A percentile compares a stretch with the other conserved stretches of the same genome.
Evolutionary conservation across 1,140 invertebrate genomes (phyloP).

Genomic region (Bombus sylvicola): DNA sequence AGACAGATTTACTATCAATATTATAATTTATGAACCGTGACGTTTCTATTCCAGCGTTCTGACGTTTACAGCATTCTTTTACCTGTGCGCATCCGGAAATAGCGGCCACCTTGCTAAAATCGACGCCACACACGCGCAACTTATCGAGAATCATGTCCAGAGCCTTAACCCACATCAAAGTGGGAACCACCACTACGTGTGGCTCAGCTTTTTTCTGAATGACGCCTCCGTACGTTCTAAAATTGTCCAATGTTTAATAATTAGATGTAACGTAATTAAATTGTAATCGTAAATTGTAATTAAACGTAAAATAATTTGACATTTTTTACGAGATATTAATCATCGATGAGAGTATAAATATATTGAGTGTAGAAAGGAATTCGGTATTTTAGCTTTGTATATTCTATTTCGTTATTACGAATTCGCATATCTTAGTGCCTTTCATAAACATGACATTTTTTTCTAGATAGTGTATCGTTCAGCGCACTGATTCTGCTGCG

Average conservation of each 20-base stretch:
- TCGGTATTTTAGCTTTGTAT: no score
- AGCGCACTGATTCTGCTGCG: no score
- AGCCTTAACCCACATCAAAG: constrained; percentile 97
- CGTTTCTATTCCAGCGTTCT: background rate
- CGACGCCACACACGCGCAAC: constrained; percentile 90
- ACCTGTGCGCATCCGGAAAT: constrained; percentile 96
- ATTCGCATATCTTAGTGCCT: background rate
- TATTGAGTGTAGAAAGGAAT: background rate
- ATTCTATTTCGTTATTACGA: background rate
- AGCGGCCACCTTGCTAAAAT: constrained; percentile 92
- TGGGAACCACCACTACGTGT: constrained; percentile 89
- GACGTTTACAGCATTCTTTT: constrained; percentile 30
- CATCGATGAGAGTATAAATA: background rate
- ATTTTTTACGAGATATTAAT: background rate
- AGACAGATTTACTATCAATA: background rate
- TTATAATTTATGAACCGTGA: background rate
- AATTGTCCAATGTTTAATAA: constrained; percentile 37
- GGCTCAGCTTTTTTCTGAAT: constrained; percentile 85
- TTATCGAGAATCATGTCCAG: constrained; percentile 95
- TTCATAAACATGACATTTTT: background rate
- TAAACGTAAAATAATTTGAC: background rate
- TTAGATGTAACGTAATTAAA: background rate
- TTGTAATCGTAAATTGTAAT: no score
- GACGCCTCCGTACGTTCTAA: constrained; percentile 92
- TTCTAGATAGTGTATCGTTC: background rate